Evolutionary conservation across 1,140 invertebrate genomes (phyloP), one percentile per base, ranked within the genome.

Genomic region (Nautilus pompilius): DNA sequence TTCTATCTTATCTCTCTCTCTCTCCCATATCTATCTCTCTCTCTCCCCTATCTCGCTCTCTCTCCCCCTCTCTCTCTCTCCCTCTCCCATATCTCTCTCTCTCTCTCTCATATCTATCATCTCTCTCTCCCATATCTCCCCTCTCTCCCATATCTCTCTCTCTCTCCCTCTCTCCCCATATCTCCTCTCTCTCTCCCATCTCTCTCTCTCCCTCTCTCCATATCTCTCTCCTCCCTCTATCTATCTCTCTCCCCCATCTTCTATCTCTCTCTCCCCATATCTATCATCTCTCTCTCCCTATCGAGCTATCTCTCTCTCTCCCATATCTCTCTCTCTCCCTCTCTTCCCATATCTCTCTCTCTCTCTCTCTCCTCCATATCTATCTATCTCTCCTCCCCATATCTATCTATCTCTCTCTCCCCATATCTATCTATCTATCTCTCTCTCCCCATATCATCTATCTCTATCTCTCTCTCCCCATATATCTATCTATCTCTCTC

Each of bases 371-470:
- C n/a, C 6, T 5, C 5, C 5, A 24, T 6, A 49, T 6, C 26
- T 5, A 5, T 20, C n/a, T 8, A 5, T 6, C 46, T 6, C n/a
- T 49, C 46, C n/a, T 49, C n/a, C 5, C 26, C 26, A 24, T 20
- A 6, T 20, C n/a, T 20, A 5, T 49, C n/a, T 49, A 8, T 5
- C 26, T 17, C n/a, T 49, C 26, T 17, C n/a, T n/a, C 8, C 36
- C 36, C n/a, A 8, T 8, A 49, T 5, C 6, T 5, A 49, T 49
- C n/a, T 20, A 49, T 20, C n/a, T 20, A 24, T 49, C 26, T 34
- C n/a, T 59, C 17, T 66, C 66, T 45, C 64, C 65, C 63, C 59
- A 63, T 63, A 58, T 36, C 60, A 2, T 66, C 63, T 33, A 22
- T 62, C 15, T 56, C 58, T n/a, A 58, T 56, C 0, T 54, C 58